These are phyloP conservation scores for Seriola quinqueradiata DNA, from an alignment of 2,113 vertebrate genomes.

Conservation along the genomic window DNA sequence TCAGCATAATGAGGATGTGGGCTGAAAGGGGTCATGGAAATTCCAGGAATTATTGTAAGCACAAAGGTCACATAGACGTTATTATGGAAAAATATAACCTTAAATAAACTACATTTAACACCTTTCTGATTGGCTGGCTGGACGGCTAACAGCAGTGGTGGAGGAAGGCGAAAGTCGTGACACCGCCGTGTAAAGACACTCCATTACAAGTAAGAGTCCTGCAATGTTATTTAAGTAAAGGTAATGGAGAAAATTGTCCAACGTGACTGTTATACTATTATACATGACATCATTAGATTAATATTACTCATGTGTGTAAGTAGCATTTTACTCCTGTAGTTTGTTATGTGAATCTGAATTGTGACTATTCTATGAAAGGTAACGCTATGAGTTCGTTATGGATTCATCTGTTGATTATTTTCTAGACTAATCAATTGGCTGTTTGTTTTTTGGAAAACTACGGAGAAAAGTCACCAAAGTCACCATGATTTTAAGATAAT, in stretches of 20 bases:
- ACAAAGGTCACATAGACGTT: constrained; percentile 13
- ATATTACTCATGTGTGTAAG: background rate
- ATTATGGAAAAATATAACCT: background rate
- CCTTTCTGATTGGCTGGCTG: background rate
- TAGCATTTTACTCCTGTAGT: background rate
- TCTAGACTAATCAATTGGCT: too few relatives aligned
- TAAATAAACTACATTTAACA: background rate
- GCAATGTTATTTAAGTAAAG: background rate
- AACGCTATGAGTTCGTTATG: too few relatives aligned
- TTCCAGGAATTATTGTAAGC: constrained; percentile 45
- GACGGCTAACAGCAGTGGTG: background rate
- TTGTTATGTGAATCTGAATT: too few relatives aligned
- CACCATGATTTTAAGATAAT: too few relatives aligned
- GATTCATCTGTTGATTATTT: too few relatives aligned
- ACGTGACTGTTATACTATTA: background rate
- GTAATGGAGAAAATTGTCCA: background rate
- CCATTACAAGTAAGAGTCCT: background rate
- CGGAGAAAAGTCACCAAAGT: too few relatives aligned
- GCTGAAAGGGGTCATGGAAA: constrained; percentile 45
- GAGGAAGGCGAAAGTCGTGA: too few relatives aligned
- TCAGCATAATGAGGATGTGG: constrained; percentile 49
- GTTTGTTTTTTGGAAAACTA: too few relatives aligned
- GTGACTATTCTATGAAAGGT: too few relatives aligned
- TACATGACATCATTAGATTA: background rate
- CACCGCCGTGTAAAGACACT: background rate